Evolutionary conservation across 2,797 vertebrate genomes (phyloP).

Genomic region (Coluber constrictor): DNA sequence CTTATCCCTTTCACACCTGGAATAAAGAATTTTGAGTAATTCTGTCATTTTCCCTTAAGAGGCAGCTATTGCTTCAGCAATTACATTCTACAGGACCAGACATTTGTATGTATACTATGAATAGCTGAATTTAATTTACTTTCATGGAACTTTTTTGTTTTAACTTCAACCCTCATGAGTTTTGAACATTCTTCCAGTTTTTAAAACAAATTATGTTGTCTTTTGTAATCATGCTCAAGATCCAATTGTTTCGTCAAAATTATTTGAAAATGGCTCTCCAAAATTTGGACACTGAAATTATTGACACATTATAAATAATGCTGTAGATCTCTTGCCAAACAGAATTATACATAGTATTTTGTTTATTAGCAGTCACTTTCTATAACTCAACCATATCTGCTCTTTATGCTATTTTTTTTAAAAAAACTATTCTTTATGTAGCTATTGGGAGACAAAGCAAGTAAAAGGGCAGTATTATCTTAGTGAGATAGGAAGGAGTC

Average conservation of each 20-base stretch:
- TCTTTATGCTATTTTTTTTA: not conserved
- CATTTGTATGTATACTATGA: not conserved
- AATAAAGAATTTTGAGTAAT: not conserved
- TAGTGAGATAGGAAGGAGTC: not conserved
- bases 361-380: not conserved
- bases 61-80: not conserved
- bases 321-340: not conserved
- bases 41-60: not conserved
- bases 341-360: not conserved
- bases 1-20: not conserved
- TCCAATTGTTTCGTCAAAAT: not conserved
- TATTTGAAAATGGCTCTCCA: not conserved
- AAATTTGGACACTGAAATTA: not conserved
- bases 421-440: no score
- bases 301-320: not conserved
- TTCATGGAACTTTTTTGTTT: not conserved
- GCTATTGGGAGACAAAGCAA: not conserved
- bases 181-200: not conserved
- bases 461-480: not conserved
- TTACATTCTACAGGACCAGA: not conserved
- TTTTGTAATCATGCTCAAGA: not conserved
- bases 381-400: not conserved
- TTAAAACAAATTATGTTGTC: not conserved
- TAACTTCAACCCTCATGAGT: not conserved
- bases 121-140: not conserved